These are phyloP conservation scores for Andrena flavipes DNA, from an alignment of 2,888 invertebrate genomes.

Conservation along the genomic window DNA sequence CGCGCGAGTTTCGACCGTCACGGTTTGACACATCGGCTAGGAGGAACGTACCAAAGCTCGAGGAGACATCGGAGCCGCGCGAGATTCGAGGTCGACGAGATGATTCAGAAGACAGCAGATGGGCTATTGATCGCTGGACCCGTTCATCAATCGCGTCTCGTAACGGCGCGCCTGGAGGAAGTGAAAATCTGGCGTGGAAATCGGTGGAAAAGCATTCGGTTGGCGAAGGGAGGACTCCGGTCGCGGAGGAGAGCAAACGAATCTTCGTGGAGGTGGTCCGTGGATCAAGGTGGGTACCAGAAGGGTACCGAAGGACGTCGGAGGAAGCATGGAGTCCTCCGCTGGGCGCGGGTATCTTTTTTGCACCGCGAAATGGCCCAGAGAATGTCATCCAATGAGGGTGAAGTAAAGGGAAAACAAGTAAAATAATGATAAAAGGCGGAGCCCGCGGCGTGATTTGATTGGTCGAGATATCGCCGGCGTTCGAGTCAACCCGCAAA, in stretches of 20 bases:
- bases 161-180: background rate
- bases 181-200: conserved; percentile 33
- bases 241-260: conserved; percentile 31
- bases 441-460: conserved; percentile 84
- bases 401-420: conserved; percentile 84
- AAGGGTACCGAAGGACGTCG: conserved; percentile 69
- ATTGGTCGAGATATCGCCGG: conserved; percentile 85
- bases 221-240: conserved; percentile 36
- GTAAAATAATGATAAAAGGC: conserved; percentile 85
- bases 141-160: background rate
- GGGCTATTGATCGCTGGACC: background rate
- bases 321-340: conserved; percentile 76
- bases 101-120: background rate
- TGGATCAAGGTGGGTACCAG: conserved; percentile 71
- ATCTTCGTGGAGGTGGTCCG: conserved; percentile 56
- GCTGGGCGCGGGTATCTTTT: conserved; percentile 66
- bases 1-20: background rate
- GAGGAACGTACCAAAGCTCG: background rate
- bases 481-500: conserved; percentile 82
- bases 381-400: conserved; percentile 84
- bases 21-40: background rate
- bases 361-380: conserved; percentile 76
- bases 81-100: too few relatives aligned
- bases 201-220: conserved; percentile 28
- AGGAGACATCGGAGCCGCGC: too few relatives aligned